These are phyloP conservation scores for Oncorhynchus gorbuscha DNA, from an alignment of 2,113 vertebrate species.

Conservation along the genomic window DNA sequence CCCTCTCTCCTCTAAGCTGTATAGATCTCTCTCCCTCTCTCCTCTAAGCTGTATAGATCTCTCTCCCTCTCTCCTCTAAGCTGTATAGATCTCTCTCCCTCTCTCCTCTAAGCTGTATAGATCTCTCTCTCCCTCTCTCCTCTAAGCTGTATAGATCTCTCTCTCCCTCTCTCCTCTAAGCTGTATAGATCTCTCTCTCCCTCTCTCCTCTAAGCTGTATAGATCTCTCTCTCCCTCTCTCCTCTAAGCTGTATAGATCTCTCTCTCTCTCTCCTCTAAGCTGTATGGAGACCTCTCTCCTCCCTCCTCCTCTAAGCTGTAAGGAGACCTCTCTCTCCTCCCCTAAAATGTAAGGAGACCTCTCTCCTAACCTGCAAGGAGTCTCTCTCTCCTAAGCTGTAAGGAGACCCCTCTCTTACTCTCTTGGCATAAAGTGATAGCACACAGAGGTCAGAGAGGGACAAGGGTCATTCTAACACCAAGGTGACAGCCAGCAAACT, in stretches of 20 bases:
- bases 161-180: not conserved
- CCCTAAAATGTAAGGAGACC: too few relatives aligned
- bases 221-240: not conserved
- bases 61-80: not conserved
- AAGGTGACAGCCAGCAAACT: too few relatives aligned
- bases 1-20: not conserved
- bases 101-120: not conserved
- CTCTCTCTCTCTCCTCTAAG: not conserved
- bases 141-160: not conserved
- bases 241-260: not conserved
- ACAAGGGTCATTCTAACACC: too few relatives aligned
- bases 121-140: not conserved
- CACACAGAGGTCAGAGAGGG: not conserved
- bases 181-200: not conserved
- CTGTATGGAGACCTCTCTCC: not conserved
- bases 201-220: not conserved
- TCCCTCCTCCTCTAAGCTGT: not conserved
- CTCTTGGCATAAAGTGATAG: not conserved
- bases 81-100: too few relatives aligned
- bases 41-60: not conserved
- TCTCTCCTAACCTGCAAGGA: not conserved
- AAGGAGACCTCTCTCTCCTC: not conserved
- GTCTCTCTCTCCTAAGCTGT: not conserved
- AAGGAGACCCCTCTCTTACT: not conserved
- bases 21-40: not conserved